Percentiles rank a stretch among this genome's conserved stretches.
Evolutionary conservation across 1,140 invertebrate genomes (phyloP).

Genomic region (Ooceraea biroi): DNA sequence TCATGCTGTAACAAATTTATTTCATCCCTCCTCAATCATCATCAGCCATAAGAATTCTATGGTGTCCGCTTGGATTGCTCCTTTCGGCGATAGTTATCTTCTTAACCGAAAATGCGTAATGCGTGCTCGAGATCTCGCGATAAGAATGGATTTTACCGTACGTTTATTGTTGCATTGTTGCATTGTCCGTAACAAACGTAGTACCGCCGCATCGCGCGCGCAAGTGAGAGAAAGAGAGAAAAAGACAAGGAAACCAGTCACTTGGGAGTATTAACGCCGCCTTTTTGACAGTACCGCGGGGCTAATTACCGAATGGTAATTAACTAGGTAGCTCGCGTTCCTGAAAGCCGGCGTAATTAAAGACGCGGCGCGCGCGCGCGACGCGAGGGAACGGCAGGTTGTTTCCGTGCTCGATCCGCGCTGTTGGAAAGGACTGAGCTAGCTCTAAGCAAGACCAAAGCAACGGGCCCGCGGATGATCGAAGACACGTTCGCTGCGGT

Average conservation of each 20-base stretch:
- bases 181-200: slow-evolving; percentile 30
- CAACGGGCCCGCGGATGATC: slow-evolving; percentile 6
- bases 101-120: neutral
- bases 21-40: too few species aligned
- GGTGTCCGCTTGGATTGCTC: too few species aligned
- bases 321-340: slow-evolving; percentile 25
- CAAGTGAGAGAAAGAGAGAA: neutral
- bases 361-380: slow-evolving; percentile 20
- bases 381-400: neutral
- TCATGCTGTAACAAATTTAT: too few species aligned
- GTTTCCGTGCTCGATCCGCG: slow-evolving; percentile 24
- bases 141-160: slow-evolving; percentile 27
- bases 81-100: neutral
- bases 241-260: neutral
- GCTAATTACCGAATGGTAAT: slow-evolving; percentile 59
- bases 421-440: slow-evolving; percentile 38
- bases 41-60: too few species aligned
- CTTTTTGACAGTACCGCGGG: slow-evolving; percentile 37
- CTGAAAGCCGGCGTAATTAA: slow-evolving; percentile 48
- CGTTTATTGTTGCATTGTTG: neutral
- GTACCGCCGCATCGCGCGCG: slow-evolving; percentile 8
- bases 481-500: slow-evolving; percentile 16
- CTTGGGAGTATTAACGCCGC: slow-evolving; percentile 15
- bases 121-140: neutral
- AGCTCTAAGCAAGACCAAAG: neutral